Percentiles rank a stretch among this genome's conserved stretches.
These are phyloP conservation scores for Campopleginae sp. DNA, from an alignment of 2,888 invertebrate genomes.

Conservation along the genomic window DNA sequence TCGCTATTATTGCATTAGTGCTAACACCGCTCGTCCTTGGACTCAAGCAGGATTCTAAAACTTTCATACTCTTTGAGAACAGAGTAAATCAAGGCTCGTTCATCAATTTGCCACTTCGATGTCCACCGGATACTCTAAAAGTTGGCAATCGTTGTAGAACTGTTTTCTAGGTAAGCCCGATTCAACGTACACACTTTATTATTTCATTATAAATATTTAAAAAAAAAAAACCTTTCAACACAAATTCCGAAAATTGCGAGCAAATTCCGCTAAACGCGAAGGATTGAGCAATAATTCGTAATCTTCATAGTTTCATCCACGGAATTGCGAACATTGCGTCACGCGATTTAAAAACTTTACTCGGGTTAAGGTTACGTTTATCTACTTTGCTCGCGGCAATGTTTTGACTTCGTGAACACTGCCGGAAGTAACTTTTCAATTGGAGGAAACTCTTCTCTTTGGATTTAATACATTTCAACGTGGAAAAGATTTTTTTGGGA, in stretches of 20 bases:
- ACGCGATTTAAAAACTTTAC: neutral
- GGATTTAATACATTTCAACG: too few species aligned
- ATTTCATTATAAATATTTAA: neutral
- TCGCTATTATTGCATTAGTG: slow-evolving; percentile 47
- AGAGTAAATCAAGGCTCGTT: slow-evolving; percentile 73
- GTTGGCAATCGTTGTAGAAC: slow-evolving; percentile 78
- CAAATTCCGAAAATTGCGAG: neutral
- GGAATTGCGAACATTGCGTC: neutral
- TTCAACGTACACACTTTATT: neutral
- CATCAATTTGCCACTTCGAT: slow-evolving; percentile 77
- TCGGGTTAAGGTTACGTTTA: slow-evolving; percentile 19
- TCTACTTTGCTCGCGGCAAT: neutral
- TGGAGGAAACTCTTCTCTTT: too few species aligned
- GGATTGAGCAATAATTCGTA: neutral
- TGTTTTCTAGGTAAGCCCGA: slow-evolving; percentile 75
- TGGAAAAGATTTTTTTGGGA: too few species aligned
- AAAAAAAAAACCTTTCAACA: neutral
- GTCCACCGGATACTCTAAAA: slow-evolving; percentile 75
- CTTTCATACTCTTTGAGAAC: slow-evolving; percentile 72
- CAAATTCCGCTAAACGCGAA: neutral
- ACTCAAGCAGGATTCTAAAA: slow-evolving; percentile 58
- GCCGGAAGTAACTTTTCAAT: slow-evolving; percentile 3
- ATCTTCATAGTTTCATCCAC: slow-evolving; percentile 3
- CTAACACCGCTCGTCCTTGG: slow-evolving; percentile 17
- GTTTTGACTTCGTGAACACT: neutral